A percentile compares a stretch with the other conserved stretches of the same genome.
phyloP scores from a whole-genome alignment of 1,140 invertebrate species.

The Heliconius hermathena region DNA sequence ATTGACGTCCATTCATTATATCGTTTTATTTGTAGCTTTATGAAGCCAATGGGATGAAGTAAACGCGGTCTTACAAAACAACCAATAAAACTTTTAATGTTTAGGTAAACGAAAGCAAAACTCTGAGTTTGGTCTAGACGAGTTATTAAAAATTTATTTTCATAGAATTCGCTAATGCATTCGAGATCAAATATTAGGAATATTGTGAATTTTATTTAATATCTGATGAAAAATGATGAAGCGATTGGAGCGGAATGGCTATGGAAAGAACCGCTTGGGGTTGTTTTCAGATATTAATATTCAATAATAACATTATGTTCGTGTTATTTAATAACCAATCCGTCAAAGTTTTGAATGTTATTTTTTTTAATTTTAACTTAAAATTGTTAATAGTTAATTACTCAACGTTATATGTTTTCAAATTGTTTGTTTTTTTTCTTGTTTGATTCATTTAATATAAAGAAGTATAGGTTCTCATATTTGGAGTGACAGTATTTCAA shows the following conservation, averaged over 20 bases:
- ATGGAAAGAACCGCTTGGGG: slow-evolving; percentile 15
- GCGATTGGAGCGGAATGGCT: slow-evolving; percentile 1
- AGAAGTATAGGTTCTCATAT: too few relatives aligned
- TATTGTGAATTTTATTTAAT: slow-evolving; percentile 24
- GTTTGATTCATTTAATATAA: too few relatives aligned
- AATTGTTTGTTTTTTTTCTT: too few relatives aligned
- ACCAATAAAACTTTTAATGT: slow-evolving; percentile 70
- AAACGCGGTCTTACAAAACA: slow-evolving; percentile 55
- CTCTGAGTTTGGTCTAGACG: slow-evolving; percentile 75
- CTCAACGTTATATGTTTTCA: too few relatives aligned
- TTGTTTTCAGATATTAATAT: slow-evolving; percentile 5
- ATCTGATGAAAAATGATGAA: slow-evolving; percentile 13
- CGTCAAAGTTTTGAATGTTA: background rate
- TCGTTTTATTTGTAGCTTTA: slow-evolving; percentile 68
- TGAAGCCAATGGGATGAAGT: slow-evolving; percentile 69
- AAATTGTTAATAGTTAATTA: background rate
- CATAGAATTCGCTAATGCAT: slow-evolving; percentile 66
- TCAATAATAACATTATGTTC: slow-evolving; percentile 3
- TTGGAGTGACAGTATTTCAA: too few relatives aligned
- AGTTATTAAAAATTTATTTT: slow-evolving; percentile 76
- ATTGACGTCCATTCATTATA: slow-evolving; percentile 52
- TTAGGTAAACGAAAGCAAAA: slow-evolving; percentile 66
- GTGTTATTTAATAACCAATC: background rate
- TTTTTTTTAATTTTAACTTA: background rate
- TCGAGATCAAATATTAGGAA: slow-evolving; percentile 44